Evolutionary conservation across 2,113 vertebrate genomes (phyloP).

Genomic region (Percina caprodes): DNA sequence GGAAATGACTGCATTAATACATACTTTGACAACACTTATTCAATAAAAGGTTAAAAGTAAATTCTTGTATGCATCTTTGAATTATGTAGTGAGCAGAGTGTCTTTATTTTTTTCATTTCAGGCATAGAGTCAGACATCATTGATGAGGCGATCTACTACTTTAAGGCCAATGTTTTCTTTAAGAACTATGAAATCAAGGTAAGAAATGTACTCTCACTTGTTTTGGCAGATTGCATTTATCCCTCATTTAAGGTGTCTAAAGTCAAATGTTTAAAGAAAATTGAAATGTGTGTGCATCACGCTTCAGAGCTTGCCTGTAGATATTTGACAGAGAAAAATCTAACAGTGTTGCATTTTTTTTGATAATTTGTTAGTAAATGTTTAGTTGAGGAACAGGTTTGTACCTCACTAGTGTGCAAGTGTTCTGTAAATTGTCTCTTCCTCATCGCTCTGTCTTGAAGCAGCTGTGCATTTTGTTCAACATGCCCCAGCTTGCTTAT

Average conservation of each 20-base stretch:
- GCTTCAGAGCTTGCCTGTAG: neutral
- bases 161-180: constrained; percentile 99
- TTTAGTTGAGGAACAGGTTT: neutral
- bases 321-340: neutral
- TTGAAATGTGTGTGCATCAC: neutral
- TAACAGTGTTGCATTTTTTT: neutral
- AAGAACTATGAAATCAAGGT: constrained; percentile 99
- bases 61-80: neutral
- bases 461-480: constrained; percentile 31
- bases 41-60: neutral
- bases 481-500: constrained; percentile 70
- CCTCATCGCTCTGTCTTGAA: neutral
- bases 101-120: constrained; percentile 64
- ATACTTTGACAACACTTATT: neutral
- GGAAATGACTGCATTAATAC: constrained; percentile 14
- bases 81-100: neutral
- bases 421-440: neutral
- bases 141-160: constrained; percentile 98
- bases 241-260: neutral
- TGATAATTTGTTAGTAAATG: neutral
- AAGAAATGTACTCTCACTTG: constrained; percentile 42
- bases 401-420: neutral
- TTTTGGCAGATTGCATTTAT: neutral
- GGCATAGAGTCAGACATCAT: constrained; percentile 96
- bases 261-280: no score